phyloP scores from a whole-genome alignment of 2,113 vertebrate genomes.

The Panthera uncia region DNA sequence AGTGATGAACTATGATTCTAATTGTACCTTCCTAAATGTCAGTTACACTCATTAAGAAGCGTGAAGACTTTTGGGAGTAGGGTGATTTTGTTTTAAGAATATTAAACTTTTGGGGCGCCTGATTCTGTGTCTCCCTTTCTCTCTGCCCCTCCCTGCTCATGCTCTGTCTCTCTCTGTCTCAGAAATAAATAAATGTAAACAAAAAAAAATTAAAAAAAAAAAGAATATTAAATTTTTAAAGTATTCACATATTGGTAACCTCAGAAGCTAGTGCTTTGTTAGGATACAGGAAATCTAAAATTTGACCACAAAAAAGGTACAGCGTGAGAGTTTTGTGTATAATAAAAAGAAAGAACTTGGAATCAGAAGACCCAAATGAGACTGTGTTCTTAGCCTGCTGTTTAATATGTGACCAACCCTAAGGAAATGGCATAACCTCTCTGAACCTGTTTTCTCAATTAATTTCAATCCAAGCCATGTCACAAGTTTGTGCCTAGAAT shows the following conservation, averaged over 20 bases:
- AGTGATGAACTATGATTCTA: neutral
- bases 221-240: conserved; percentile 46
- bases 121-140: no score
- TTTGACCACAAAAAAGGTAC: neutral
- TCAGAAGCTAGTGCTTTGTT: neutral
- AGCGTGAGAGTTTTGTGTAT: neutral
- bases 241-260: neutral
- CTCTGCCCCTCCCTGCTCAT: no score
- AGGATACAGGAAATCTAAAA: neutral
- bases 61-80: neutral
- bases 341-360: neutral
- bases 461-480: neutral
- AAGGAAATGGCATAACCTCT: neutral
- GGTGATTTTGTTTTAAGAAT: neutral
- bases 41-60: neutral
- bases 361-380: neutral
- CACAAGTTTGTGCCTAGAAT: neutral
- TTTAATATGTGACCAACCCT: neutral
- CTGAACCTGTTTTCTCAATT: neutral
- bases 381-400: neutral
- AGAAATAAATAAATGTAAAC: no score
- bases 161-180: no score
- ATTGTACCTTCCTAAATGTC: conserved; percentile 55
- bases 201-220: no score
- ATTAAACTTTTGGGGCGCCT: neutral